A percentile compares a stretch with the other conserved stretches of the same genome.
phyloP scores from a whole-genome alignment of 1,140 invertebrate genomes.

The Ips nitidus region DNA sequence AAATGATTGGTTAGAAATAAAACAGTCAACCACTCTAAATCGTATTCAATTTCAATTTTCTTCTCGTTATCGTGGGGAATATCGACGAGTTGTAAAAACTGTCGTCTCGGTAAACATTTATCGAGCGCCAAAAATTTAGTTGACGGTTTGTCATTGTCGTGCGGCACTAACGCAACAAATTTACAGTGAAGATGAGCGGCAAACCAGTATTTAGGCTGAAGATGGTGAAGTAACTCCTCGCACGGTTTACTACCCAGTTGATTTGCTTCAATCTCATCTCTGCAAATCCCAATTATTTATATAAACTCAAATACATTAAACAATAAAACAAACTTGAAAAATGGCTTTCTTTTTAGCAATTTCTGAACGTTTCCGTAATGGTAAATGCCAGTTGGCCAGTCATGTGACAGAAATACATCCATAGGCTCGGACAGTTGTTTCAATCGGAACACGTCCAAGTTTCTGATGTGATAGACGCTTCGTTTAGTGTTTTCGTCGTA shows the following conservation, averaged over 20 bases:
- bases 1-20: slow-evolving; percentile 88
- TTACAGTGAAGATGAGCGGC: slow-evolving; percentile 96
- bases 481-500: slow-evolving; percentile 77
- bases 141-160: slow-evolving; percentile 56
- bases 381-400: slow-evolving; percentile 92
- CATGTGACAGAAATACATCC: slow-evolving; percentile 93
- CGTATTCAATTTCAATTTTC: slow-evolving; percentile 71
- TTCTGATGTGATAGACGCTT: slow-evolving; percentile 92
- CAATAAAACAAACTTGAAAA: slow-evolving; percentile 63
- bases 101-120: slow-evolving; percentile 88
- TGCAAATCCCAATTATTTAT: slow-evolving; percentile 50
- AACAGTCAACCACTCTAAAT: slow-evolving; percentile 93
- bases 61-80: slow-evolving; percentile 59
- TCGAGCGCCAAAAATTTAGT: slow-evolving; percentile 96
- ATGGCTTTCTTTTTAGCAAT: slow-evolving; percentile 82
- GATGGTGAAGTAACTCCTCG: slow-evolving; percentile 72
- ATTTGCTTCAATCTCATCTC: slow-evolving; percentile 78
- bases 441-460: slow-evolving; percentile 79
- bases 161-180: slow-evolving; percentile 85
- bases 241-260: slow-evolving; percentile 82
- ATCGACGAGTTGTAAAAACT: slow-evolving; percentile 80
- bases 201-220: slow-evolving; percentile 95
- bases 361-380: slow-evolving; percentile 79
- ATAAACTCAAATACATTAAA: background rate
- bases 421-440: slow-evolving; percentile 70